Evolutionary conservation across 2,888 invertebrate genomes (phyloP), one percentile per base, ranked within the genome.

Genomic region (Arge pagana): DNA sequence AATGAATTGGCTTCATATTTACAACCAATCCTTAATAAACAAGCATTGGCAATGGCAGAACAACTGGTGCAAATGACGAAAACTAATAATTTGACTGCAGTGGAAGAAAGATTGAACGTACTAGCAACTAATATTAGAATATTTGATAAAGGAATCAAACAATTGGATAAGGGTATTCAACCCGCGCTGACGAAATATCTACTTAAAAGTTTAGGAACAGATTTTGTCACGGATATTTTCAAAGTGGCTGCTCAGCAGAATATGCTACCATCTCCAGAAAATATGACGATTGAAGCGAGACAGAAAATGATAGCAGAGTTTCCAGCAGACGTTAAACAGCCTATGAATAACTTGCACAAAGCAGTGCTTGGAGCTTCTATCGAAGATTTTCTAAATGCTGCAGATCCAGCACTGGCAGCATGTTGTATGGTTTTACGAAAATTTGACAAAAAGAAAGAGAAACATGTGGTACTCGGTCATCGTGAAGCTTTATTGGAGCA

Each of bases 381-480:
- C 51, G 95, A 95, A 50, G 87, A 89, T 3, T 95, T 95, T 74
- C 83, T 90, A 62, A 80, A 81, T 61, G 81, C 85, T n/a, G 80
- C 89, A 31, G 94, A 95, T 65, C 75, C 82, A 1, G 85, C 88
- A 39, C 78, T 95, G 61, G 78, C 83, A 13, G 79, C 83, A 42
- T 89, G 88, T 71, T 87, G 88, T 54, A 87, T 93, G 84, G 87
- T 90, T 61, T 77, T 93, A 56, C 91, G 89, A 67, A 96, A 95
- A 76, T 82, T 88, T 56, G 96, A 96, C 71, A 95, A 94, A 74
- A 95, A 93, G 72, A 92, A 91, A 70, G 85, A 90, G 71, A 83
- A 92, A 58, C 81, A 87, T 30, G 74, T 91, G 19, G 82, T 94
- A 56, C 80, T 87, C 53, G 87, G 86, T 58, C 93, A 95, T 68